A percentile compares a stretch with the other conserved stretches of the same genome.
phyloP scores from a whole-genome alignment of 2,113 vertebrate species.

The Ramphastos sulfuratus region DNA sequence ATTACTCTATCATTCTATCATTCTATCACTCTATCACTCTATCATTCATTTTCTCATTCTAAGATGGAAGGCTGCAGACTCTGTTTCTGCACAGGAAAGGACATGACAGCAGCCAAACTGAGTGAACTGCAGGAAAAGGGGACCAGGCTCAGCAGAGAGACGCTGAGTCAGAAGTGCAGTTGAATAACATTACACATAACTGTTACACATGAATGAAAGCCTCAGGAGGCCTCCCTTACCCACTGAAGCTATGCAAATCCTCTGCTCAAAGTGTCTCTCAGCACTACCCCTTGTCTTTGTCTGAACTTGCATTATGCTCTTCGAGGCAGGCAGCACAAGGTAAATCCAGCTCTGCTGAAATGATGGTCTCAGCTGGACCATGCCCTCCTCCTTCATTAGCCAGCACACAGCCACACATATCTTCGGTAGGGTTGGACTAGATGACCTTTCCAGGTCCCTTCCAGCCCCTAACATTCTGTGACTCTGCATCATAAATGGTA shows the following conservation, averaged over 20 bases:
- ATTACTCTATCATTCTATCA: too few species aligned
- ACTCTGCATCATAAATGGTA: neutral
- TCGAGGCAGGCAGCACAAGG: neutral
- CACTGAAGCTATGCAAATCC: neutral
- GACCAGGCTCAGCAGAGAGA: neutral
- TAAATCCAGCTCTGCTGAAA: neutral
- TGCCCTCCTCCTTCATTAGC: neutral
- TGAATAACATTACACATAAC: neutral
- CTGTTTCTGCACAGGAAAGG: neutral
- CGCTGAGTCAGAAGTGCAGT: constrained; percentile 8
- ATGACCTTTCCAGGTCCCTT: too few species aligned
- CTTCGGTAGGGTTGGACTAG: too few species aligned
- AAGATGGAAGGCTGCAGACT: neutral
- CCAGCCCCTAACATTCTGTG: too few species aligned
- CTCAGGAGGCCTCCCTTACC: neutral
- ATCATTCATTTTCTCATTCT: too few species aligned
- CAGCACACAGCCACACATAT: neutral
- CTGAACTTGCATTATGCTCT: neutral
- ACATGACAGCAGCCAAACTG: neutral
- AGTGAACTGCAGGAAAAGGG: neutral
- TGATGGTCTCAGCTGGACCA: neutral
- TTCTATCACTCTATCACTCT: too few species aligned
- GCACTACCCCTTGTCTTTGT: neutral
- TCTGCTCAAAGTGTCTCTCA: neutral
- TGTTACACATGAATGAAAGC: constrained; percentile 9